Base-by-base conservation (phyloP, 2,113 vertebrate species). In the Carlito syrichta region DNA sequence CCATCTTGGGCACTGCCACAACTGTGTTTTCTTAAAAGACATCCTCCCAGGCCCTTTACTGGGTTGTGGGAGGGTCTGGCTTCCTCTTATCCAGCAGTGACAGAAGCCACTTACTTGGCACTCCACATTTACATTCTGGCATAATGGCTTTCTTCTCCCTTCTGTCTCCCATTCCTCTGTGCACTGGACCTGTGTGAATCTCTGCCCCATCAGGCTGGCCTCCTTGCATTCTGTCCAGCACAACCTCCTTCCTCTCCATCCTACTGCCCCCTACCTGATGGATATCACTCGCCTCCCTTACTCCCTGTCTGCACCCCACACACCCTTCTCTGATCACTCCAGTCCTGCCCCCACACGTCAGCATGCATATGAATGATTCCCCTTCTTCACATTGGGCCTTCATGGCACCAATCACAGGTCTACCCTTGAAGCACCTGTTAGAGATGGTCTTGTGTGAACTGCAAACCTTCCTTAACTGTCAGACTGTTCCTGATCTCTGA, bases 121-220 rank as follows among this genome's bases (percentile, higher is more conserved):
- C 27, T 19, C n/a, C 4, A 11, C 43, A 76, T 13, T 40, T 10
- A 6, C 5, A 2, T 10, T 54, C 23, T 8, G 8, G 17, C 58
- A 4, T 1, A 12, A 35, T 50, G 50, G n/a, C n/a, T 79, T n/a
- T 43, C 45, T 69, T 30, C 45, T 77, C 8, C 0, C 20, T 40
- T 13, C n/a, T 6, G 14, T 27, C 10, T 66, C 25, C 14, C 43
- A 10, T 2, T 27, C 40, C 11, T 35, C 48, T 50, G 52, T 8
- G 17, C 25, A 9, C 32, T 0, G 0, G 45, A n/a, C 30, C 54
- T 43, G 4, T 0, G 0, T 3, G 27, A 76, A 5, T 73, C 76
- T 85, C 54, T 25, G 12, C 22, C 35, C 20, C 0, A 0, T 16
- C 48, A 5, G 63, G 10, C 74, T 6, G 3, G n/a, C 22, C 3